phyloP scores from a whole-genome alignment of 2,888 invertebrate species.

The Tipula confusa region DNA sequence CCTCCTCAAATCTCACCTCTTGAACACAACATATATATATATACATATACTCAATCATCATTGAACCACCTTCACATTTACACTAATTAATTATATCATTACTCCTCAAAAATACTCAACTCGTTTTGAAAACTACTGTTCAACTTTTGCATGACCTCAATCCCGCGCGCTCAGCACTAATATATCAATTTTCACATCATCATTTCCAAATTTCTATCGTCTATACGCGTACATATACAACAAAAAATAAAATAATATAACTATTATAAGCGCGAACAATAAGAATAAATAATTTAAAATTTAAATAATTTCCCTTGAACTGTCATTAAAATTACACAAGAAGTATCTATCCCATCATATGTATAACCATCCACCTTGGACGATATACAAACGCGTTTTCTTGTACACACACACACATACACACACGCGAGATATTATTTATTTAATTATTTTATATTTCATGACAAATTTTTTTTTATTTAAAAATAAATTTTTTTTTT shows the following conservation, averaged over 20 bases:
- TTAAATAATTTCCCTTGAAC: slow-evolving; percentile 25
- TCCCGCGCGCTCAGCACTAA: not conserved
- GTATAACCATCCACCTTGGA: not conserved
- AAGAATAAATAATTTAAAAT: slow-evolving; percentile 25
- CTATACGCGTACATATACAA: too few relatives aligned
- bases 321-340: slow-evolving; percentile 12
- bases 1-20: not conserved
- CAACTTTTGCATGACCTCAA: slow-evolving; percentile 25
- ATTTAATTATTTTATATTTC: slow-evolving; percentile 16
- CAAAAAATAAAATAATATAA: too few relatives aligned
- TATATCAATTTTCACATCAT: slow-evolving; percentile 25
- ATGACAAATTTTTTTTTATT: slow-evolving; percentile 20
- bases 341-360: not conserved
- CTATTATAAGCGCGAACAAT: not conserved
- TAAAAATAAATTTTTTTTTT: not conserved
- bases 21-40: not conserved
- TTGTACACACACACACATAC: not conserved
- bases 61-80: not conserved
- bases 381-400: not conserved
- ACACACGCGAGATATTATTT: not conserved
- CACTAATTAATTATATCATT: slow-evolving; percentile 3
- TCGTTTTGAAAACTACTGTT: not conserved
- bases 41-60: not conserved
- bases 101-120: not conserved
- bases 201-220: not conserved